Base-by-base conservation (phyloP, 2,888 invertebrate genomes). In the Rhogogaster chlorosoma region DNA sequence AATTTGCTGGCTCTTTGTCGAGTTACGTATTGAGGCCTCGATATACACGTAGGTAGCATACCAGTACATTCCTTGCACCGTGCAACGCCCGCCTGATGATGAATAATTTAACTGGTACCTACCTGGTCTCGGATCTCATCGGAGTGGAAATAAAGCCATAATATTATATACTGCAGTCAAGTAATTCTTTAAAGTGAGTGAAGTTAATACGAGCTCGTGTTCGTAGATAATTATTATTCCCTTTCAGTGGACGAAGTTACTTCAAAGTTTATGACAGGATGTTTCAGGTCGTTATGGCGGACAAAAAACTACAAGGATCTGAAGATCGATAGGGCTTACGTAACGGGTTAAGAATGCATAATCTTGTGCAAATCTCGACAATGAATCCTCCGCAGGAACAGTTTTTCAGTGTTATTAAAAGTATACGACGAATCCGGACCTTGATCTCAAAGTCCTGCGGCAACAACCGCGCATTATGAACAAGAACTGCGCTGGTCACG, bases 61-160 rank as follows among this genome's bases (percentile, higher is more conserved):
- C 80, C 22, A 26, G 57, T 80, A 80, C 45, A 80, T 80, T 80
- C 80, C 57, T 61, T 61, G 32, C 80, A 61, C 26, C 80, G n/a
- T n/a, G n/a, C 80, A 80, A 80, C 57, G 57, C 80, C 57, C 36
- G 38, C 5, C 36, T 61, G 18, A 80, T 38, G 77, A 77, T 53
- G 77, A 77, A 77, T 77, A 77, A 80, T 57, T 57, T 80, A 57
- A 22, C 80, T 9, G 29, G 29, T 49, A 26, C 22, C 22, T 57
- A 53, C 53, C 53, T 77, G 32, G 18, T 32, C n/a, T 49, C 29
- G 32, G 32, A 77, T 77, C 77, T 77, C 18, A 77, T 77, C 53
- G 29, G 32, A 77, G 49, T 53, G 32, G 53, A 77, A 77, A 77
- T 18, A 45, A 77, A 77, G 71, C 42, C 22, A 73, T 73, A 73